Base-by-base conservation (phyloP, 2,888 invertebrate species). In the Callyntrura guangdongensis region DNA sequence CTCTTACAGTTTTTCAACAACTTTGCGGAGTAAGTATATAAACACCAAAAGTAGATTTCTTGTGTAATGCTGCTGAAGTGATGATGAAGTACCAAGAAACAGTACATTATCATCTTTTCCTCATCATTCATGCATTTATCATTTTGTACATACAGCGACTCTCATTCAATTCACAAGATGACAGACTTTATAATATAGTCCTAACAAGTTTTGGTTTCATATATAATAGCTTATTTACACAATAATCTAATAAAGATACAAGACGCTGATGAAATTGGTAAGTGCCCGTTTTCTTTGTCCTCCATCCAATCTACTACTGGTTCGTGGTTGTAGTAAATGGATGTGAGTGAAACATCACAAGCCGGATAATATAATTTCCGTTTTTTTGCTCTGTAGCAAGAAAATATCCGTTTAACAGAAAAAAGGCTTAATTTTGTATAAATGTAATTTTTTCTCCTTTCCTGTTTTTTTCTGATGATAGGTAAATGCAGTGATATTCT, bases 401-500 rank as follows among this genome's bases (percentile, higher is more conserved):
- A 36, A 36, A n/a, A n/a, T n/a, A n/a, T 6, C 36, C 2, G 36
- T 36, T 2, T 36, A 36, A 36, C 6, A 36, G 36, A 4, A 36
- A 36, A n/a, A 36, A 2, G 36, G 36, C 36, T 36, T 36, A 36
- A 4, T 36, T 36, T 36, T 36, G 3, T 2, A 36, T 67, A 3
- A 4, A 0, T 3, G 6, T 25, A 27, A 11, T 59, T 77, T 20
- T 81, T 61, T 82, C 61, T 36, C 36, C 36, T 82, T 36, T 61
- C 61, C 36, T 82, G 45, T 4, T 61, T 20, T 83, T 67, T 4
- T 67, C 67, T 47, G n/a, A n/a, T 79, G 53, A 22, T 97, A 92
- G 98, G 98, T 98, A 93, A 98, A 98, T 95, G 98, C 97, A 0
- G 97, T 98, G 91, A 97, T 98, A 93, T 98, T 98, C 95, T 98